These are phyloP conservation scores for Mirza zaza DNA, from an alignment of 2,113 vertebrate genomes.

Conservation along the genomic window DNA sequence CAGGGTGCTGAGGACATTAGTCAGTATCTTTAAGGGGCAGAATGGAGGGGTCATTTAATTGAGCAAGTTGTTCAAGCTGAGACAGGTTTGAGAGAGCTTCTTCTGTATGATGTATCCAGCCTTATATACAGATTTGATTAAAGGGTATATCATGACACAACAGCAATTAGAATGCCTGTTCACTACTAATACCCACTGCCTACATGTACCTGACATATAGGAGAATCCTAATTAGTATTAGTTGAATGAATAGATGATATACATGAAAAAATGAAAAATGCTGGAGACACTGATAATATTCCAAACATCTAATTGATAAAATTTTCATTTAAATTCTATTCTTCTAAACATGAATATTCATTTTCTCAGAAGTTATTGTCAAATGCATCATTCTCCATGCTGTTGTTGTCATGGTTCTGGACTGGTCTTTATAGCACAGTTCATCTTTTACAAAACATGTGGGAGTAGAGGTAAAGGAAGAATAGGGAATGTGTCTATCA, in stretches of 20 bases:
- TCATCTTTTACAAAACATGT: neutral
- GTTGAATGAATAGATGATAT: neutral
- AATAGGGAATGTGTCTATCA: neutral
- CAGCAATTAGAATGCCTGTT: neutral
- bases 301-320: neutral
- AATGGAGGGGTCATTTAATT: neutral
- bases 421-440: neutral
- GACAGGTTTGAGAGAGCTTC: neutral
- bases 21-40: neutral
- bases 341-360: neutral
- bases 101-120: neutral
- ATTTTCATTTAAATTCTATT: neutral
- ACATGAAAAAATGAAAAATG: slow-evolving; percentile 76
- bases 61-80: neutral
- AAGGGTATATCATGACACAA: neutral
- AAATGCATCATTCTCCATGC: neutral
- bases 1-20: neutral
- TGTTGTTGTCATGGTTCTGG: neutral
- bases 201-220: neutral
- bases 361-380: neutral
- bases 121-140: neutral
- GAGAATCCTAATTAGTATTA: neutral
- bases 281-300: slow-evolving; percentile 74
- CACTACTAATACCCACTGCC: neutral
- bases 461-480: neutral